phyloP scores from a whole-genome alignment of 2,113 vertebrate species.

The Brevimyrus niger region DNA sequence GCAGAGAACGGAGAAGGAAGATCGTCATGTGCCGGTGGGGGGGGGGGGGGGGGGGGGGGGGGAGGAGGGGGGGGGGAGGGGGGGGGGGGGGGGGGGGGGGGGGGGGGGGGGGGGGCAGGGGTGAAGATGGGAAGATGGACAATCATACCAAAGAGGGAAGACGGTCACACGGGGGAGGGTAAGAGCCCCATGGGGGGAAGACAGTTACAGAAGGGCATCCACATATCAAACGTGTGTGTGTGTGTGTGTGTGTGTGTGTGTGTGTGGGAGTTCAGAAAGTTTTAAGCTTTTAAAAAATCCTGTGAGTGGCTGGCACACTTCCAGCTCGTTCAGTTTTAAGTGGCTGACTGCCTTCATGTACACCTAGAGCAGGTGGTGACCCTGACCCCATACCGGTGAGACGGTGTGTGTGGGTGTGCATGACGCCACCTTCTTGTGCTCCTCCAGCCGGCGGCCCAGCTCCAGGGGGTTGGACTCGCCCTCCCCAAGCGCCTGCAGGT shows the following conservation, averaged over 20 bases:
- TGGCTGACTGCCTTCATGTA: no score
- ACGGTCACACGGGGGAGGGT: neutral
- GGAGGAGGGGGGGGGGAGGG: no score
- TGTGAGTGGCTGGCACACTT: no score
- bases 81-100: no score
- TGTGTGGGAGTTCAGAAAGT: neutral
- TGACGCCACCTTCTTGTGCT: conserved; percentile 63
- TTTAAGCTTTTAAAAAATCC: no score
- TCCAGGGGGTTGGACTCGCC: conserved; percentile 55
- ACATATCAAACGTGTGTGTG: neutral
- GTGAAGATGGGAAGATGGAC: no score
- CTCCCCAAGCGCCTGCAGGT: conserved; percentile 62
- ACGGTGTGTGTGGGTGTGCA: neutral
- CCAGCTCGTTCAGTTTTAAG: no score
- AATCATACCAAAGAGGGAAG: no score
- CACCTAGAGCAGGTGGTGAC: neutral
- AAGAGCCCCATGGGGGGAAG: neutral
- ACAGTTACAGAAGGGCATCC: neutral
- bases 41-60: no score
- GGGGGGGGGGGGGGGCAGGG: no score
- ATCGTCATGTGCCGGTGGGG: no score
- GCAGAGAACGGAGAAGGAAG: conserved; percentile 13
- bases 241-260: neutral
- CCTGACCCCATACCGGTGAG: neutral
- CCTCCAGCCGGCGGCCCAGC: conserved; percentile 58